Evolutionary conservation across 2,113 vertebrate genomes (phyloP).

Genomic region (Rutilus rutilus): DNA sequence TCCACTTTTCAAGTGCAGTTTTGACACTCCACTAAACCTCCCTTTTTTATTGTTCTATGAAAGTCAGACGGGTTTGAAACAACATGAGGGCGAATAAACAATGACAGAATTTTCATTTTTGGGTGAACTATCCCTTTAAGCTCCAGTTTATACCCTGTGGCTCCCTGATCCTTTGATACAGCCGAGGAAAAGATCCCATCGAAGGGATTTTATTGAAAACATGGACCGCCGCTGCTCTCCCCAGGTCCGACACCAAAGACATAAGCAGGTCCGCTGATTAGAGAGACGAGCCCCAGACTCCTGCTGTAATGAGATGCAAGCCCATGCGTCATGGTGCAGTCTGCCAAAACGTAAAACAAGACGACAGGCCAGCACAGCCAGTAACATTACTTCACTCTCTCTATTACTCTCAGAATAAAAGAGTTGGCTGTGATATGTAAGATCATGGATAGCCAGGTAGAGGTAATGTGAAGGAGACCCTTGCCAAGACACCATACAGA

Average conservation of each 20-base stretch:
- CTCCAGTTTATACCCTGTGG: conserved; percentile 52
- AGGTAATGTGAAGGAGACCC: conserved; percentile 26
- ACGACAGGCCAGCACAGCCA: conserved; percentile 36
- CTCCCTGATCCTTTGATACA: conserved; percentile 58
- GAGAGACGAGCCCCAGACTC: conserved; percentile 62
- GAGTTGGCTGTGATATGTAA: conserved; percentile 37
- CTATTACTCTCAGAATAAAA: conserved; percentile 18
- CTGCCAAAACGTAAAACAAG: conserved; percentile 60
- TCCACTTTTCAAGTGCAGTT: neutral
- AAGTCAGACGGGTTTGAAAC: neutral
- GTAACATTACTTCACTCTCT: conserved; percentile 37
- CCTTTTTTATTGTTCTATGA: neutral
- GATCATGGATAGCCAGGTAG: conserved; percentile 25
- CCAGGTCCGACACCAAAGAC: conserved; percentile 55
- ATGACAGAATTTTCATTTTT: conserved; percentile 7
- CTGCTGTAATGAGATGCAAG: conserved; percentile 61
- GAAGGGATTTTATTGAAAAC: conserved; percentile 62
- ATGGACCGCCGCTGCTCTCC: conserved; percentile 49
- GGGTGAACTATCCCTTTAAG: conserved; percentile 18
- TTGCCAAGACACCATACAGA: conserved; percentile 27
- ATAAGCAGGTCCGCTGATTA: conserved; percentile 56
- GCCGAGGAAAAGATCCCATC: conserved; percentile 51
- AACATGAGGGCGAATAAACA: neutral
- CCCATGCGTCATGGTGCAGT: conserved; percentile 53
- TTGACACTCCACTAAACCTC: neutral